phyloP scores from a whole-genome alignment of 2,888 invertebrate species.

The Macaria notata region DNA sequence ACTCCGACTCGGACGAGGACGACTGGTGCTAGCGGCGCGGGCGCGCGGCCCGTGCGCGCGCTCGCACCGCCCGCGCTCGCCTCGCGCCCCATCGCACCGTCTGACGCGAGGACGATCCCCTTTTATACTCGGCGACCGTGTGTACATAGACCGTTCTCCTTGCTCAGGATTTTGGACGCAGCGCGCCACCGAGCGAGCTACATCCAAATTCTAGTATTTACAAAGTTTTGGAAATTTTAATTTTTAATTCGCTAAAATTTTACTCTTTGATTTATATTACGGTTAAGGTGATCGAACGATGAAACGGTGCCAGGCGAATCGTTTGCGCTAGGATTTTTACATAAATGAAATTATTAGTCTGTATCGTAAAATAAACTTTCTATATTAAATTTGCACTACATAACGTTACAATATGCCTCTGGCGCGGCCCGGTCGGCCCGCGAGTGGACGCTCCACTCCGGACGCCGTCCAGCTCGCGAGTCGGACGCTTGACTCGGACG shows the following conservation, averaged over 20 bases:
- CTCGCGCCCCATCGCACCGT: constrained; percentile 43
- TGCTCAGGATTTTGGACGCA: constrained; percentile 72
- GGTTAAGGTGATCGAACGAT: constrained; percentile 75
- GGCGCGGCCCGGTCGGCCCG: constrained; percentile 64
- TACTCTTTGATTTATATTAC: constrained; percentile 80
- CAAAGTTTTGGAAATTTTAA: constrained; percentile 81
- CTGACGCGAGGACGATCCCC: constrained; percentile 53
- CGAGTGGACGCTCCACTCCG: background rate
- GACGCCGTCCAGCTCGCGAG: constrained; percentile 40
- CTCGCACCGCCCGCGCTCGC: constrained; percentile 38
- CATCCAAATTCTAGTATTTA: constrained; percentile 80
- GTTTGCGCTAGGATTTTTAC: constrained; percentile 81
- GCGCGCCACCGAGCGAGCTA: constrained; percentile 56
- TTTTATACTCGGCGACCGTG: constrained; percentile 65
- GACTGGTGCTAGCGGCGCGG: constrained; percentile 80
- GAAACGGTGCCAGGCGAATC: constrained; percentile 79
- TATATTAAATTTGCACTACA: constrained; percentile 78
- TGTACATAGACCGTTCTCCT: constrained; percentile 74
- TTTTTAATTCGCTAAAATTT: constrained; percentile 82
- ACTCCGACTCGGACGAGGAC: constrained; percentile 80
- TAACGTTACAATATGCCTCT: constrained; percentile 68
- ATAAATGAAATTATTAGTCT: constrained; percentile 79
- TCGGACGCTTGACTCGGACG: too few relatives aligned
- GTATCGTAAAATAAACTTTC: constrained; percentile 78
- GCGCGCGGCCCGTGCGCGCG: constrained; percentile 77